Evolutionary conservation across 2,888 invertebrate genomes (phyloP), one percentile per base, ranked within the genome.

Genomic region (Plebejus argus): DNA sequence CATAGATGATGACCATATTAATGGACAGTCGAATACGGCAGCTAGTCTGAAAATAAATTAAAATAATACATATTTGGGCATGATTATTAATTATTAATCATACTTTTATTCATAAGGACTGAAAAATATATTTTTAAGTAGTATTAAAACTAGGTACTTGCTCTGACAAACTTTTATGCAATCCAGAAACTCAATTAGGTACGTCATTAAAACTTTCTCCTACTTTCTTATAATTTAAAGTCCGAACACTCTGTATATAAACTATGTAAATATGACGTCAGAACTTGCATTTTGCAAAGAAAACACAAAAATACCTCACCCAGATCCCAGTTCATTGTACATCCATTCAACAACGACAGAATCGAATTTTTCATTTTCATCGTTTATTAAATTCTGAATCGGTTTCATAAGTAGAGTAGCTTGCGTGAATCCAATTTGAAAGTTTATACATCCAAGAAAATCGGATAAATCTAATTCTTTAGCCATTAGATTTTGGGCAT

Each of bases 251-350:
- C 58, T 58, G 58, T 58, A 20, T 58, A 20, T 7, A 20, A 58
- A 8, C 20, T 58, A 20, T 6, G 20, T 7, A 2, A 28, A 28
- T 28, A 28, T 28, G 28, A 20, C 20, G 58, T 61, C 20, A 1
- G 23, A 28, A 18, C 20, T 33, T 18, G 18, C 7, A 18, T 4
- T 70, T 20, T 86, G 87, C 33, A 23, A 53, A 23, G 6, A 53
- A 20, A 49, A 8, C 7, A 18, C 18, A 0, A 35, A 33, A 70
- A 18, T 7, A 28, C 6, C 76, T 70, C 23, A 76, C 76, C 70
- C 76, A n/a, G 76, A 58, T 39, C 76, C 66, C 35, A 76, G 10
- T 66, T 76, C 76, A 70, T n/a, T 76, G 23, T 76, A 76, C 76
- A 76, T 76, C 76, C 76, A 76, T 76, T 76, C 76, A 28, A 76